These are phyloP conservation scores for Caenorhabditis elegans DNA, from an alignment of 1,140 invertebrate genomes.

Conservation along the genomic window WBcel235 BX284606.5:4468001-4468500, in stretches of 20 bases:
- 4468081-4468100: conserved; percentile 59
- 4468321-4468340: conserved; percentile 43
- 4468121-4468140: conserved; percentile 47
- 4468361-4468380: conserved; percentile 35
- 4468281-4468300: conserved; percentile 48
- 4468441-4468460: conserved; percentile 61
- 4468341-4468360: conserved; percentile 24
- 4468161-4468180: conserved; percentile 61
- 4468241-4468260: too few species aligned
- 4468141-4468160: conserved; percentile 57
- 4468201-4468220: conserved; percentile 38
- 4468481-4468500: not conserved
- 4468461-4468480: conserved; percentile 29
- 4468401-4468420: conserved; percentile 40
- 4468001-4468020: not conserved
- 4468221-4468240: not conserved
- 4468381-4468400: conserved; percentile 38
- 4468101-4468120: conserved; percentile 39
- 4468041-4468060: conserved; percentile 62
- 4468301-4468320: conserved; percentile 44
- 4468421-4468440: conserved; percentile 58
- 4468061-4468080: conserved; percentile 45
- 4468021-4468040: conserved; percentile 57
- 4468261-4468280: conserved; percentile 55
- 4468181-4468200: conserved; percentile 58